Percentiles rank a stretch among this genome's conserved stretches.
These are phyloP conservation scores for Athrips mouffetella DNA, from an alignment of 2,888 invertebrate genomes.

Conservation along the genomic window DNA sequence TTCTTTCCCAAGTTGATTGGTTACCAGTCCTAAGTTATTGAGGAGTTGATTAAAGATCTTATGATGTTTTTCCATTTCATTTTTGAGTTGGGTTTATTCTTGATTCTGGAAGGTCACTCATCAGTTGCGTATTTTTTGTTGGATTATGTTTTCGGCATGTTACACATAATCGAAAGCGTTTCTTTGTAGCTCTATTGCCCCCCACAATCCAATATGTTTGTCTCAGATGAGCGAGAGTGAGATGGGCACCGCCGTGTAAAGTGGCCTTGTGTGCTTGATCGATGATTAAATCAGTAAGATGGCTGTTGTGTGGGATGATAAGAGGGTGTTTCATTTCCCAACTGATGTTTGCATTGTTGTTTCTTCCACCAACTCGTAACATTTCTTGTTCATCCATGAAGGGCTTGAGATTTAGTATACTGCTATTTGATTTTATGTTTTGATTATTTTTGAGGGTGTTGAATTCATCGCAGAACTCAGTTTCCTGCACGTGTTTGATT, in stretches of 20 bases:
- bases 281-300: not conserved
- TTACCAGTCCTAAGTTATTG: no score
- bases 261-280: constrained; percentile 14
- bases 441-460: constrained; percentile 15
- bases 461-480: constrained; percentile 20
- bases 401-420: constrained; percentile 19
- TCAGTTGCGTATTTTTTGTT: not conserved
- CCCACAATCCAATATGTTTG: constrained; percentile 20
- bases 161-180: not conserved
- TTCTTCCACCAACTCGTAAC: not conserved
- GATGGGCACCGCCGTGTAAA: constrained; percentile 23
- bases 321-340: constrained; percentile 3
- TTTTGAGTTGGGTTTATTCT: not conserved
- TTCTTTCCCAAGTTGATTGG: no score
- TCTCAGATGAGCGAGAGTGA: constrained; percentile 19
- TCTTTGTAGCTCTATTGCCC: not conserved
- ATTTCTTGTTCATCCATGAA: constrained; percentile 7
- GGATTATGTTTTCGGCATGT: not conserved
- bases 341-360: not conserved
- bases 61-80: no score
- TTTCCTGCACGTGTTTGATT: constrained; percentile 20
- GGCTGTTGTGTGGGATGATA: constrained; percentile 3
- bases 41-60: no score
- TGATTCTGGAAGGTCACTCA: not conserved
- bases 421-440: constrained; percentile 13